phyloP scores from a whole-genome alignment of 1,140 invertebrate species.

The Lasioglossum albipes region DNA sequence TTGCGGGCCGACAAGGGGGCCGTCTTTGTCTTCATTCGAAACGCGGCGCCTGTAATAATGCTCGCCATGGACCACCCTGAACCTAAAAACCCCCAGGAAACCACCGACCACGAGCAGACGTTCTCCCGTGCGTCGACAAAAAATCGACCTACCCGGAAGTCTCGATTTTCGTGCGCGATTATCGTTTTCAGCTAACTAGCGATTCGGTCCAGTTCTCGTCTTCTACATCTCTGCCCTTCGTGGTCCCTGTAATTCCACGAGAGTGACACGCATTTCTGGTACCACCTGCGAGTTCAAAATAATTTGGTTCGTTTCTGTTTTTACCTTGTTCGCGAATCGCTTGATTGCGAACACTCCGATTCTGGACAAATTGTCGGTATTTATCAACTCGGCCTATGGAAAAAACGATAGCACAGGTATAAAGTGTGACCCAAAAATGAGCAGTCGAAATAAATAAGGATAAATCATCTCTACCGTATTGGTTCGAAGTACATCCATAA shows the following conservation, averaged over 20 bases:
- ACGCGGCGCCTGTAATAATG: constrained; percentile 58
- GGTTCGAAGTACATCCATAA: too few relatives aligned
- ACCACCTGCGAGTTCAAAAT: too few relatives aligned
- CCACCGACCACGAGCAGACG: not conserved
- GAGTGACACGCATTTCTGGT: too few relatives aligned
- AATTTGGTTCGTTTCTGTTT: too few relatives aligned
- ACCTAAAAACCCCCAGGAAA: not conserved
- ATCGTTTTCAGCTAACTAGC: not conserved
- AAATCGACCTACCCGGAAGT: constrained; percentile 22
- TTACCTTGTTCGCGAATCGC: too few relatives aligned
- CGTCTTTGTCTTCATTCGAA: constrained; percentile 54
- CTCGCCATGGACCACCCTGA: constrained; percentile 50
- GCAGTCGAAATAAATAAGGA: too few relatives aligned
- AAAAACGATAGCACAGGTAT: too few relatives aligned
- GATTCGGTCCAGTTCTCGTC: not conserved
- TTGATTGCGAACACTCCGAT: too few relatives aligned
- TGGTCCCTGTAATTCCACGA: not conserved
- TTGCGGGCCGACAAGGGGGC: not conserved
- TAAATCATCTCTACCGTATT: too few relatives aligned
- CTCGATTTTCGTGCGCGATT: not conserved
- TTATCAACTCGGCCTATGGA: too few relatives aligned
- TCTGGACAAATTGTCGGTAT: too few relatives aligned
- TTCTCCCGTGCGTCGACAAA: constrained; percentile 12
- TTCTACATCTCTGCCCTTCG: not conserved
- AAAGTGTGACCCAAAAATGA: too few relatives aligned